Evolutionary conservation across 2,113 vertebrate genomes (phyloP).

Genomic region (Dipodomys merriami): DNA sequence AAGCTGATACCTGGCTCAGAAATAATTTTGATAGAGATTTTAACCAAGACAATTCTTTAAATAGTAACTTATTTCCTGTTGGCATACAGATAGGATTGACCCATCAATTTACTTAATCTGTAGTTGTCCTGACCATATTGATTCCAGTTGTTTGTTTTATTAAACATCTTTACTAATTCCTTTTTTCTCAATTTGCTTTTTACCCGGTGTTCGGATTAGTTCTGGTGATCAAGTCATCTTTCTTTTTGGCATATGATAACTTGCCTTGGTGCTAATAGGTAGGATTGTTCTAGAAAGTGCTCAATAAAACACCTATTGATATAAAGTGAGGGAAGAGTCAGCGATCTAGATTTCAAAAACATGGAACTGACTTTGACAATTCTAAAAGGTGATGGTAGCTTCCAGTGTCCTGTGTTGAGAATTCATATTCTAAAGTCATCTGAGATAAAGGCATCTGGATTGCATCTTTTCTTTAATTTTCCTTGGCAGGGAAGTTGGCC

Average conservation of each 20-base stretch:
- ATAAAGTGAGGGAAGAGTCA: neutral
- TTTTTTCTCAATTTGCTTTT: constrained; percentile 62
- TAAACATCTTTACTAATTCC: constrained; percentile 47
- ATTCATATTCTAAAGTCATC: constrained; percentile 53
- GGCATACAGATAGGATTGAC: constrained; percentile 73
- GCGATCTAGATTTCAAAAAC: neutral
- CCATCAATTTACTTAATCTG: constrained; percentile 70
- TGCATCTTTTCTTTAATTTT: constrained; percentile 55
- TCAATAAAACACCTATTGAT: constrained; percentile 6
- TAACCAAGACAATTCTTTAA: constrained; percentile 73
- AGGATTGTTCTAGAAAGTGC: neutral
- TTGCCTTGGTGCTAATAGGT: neutral
- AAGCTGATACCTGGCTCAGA: neutral
- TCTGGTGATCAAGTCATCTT: neutral
- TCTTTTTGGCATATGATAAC: neutral
- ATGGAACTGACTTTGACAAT: neutral
- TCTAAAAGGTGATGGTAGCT: neutral
- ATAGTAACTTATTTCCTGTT: constrained; percentile 76
- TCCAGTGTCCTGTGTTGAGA: constrained; percentile 12
- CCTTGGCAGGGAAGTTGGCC: constrained; percentile 47
- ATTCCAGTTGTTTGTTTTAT: constrained; percentile 68
- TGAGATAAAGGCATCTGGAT: constrained; percentile 1
- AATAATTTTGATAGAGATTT: constrained; percentile 40
- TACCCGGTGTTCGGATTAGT: neutral
- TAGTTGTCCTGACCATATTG: constrained; percentile 65